Percentiles rank a stretch among this genome's conserved stretches.
Conservation (phyloP, 2,797 vertebrate species). For the Myotis findleyi region DNA sequence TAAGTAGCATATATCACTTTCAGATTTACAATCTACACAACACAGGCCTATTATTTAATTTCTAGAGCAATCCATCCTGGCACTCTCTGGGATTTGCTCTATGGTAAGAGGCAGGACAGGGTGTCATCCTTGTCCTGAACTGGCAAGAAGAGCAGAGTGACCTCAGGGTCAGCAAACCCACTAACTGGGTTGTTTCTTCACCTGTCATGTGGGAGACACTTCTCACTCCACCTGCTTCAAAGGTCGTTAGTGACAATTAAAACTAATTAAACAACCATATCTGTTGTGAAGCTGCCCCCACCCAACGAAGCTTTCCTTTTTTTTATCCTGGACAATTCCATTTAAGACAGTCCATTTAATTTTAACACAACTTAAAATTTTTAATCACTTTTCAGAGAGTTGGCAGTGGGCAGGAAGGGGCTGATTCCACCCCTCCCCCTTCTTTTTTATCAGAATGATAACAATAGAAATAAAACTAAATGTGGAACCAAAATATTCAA, state of each 20-base stretch:
- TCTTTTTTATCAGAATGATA: background rate
- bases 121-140: background rate
- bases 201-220: background rate
- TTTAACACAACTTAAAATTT: background rate
- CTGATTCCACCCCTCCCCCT: background rate
- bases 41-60: background rate
- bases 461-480: slow-evolving; percentile 39
- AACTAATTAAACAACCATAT: background rate
- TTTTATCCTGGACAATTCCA: background rate
- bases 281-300: too few relatives aligned
- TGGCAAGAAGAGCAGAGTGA: background rate
- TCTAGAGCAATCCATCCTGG: background rate
- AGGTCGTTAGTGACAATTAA: background rate
- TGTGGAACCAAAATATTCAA: background rate
- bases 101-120: background rate
- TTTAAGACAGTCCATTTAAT: background rate
- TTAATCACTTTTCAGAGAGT: background rate
- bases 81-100: background rate
- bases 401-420: background rate
- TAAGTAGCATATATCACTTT: background rate
- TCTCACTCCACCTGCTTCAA: background rate
- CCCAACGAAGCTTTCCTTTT: background rate
- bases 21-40: background rate
- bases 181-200: background rate
- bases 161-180: background rate